Evolutionary conservation across 2,797 vertebrate species (phyloP).

Genomic region (Kryptolebias ocellatus): DNA sequence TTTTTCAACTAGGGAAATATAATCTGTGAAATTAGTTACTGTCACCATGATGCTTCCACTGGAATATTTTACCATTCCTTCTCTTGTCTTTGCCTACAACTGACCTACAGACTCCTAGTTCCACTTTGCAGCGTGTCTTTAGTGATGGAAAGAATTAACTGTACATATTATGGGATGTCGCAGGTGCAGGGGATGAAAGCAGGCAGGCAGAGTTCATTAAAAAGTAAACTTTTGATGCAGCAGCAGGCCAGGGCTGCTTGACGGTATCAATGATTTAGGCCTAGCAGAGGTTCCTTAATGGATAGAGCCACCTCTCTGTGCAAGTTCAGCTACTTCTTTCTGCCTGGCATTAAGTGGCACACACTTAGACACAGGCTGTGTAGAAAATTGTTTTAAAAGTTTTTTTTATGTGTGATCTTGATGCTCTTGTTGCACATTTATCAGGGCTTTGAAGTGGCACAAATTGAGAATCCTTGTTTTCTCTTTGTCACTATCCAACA

Average conservation of each 20-base stretch:
- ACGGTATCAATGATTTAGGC: slow-evolving; percentile 79
- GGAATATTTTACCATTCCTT: slow-evolving; percentile 23
- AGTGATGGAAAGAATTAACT: slow-evolving; percentile 27
- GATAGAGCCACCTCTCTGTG: slow-evolving; percentile 59
- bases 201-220: slow-evolving; percentile 67
- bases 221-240: slow-evolving; percentile 76
- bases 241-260: slow-evolving; percentile 46
- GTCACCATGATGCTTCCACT: slow-evolving; percentile 26
- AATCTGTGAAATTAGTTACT: slow-evolving; percentile 39
- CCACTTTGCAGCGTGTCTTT: slow-evolving; percentile 34
- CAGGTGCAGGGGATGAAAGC: slow-evolving; percentile 15
- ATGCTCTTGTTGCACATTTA: slow-evolving; percentile 43
- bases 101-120: slow-evolving; percentile 42
- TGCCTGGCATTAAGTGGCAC: slow-evolving; percentile 47
- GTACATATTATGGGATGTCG: slow-evolving; percentile 30
- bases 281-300: slow-evolving; percentile 67
- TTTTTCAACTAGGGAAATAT: slow-evolving; percentile 38
- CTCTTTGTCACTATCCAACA: slow-evolving; percentile 71
- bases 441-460: slow-evolving; percentile 41
- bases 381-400: slow-evolving; percentile 48
- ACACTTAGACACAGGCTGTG: slow-evolving; percentile 36
- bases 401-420: slow-evolving; percentile 48
- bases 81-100: slow-evolving; percentile 16
- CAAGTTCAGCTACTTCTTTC: slow-evolving; percentile 45
- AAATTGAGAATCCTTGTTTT: slow-evolving; percentile 40